Conservation (phyloP, 2,888 invertebrate species). For the Rotaria magnacalcarata region DNA sequence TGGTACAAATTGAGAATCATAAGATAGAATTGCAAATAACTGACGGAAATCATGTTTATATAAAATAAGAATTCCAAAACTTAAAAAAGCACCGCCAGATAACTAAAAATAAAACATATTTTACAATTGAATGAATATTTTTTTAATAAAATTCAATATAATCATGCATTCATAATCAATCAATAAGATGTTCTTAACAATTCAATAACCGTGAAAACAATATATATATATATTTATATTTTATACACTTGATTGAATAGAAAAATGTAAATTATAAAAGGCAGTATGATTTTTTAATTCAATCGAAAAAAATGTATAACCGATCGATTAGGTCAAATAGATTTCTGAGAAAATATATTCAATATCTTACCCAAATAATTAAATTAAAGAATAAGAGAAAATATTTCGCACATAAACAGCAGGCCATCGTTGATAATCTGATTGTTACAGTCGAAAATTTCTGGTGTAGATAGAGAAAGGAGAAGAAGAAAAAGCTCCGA, state of each 20-base stretch:
- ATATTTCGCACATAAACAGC: slow-evolving; percentile 49
- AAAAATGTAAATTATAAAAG: neutral
- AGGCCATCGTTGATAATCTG: neutral
- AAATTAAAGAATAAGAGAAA: slow-evolving; percentile 53
- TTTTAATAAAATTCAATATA: neutral
- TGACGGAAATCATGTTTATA: slow-evolving; percentile 25
- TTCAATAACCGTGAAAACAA: neutral
- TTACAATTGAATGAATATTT: neutral
- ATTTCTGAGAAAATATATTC: too few species aligned
- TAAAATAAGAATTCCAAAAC: slow-evolving; percentile 60
- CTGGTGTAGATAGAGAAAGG: too few species aligned
- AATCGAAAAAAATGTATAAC: too few species aligned
- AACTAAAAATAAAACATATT: slow-evolving; percentile 56
- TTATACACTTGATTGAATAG: neutral
- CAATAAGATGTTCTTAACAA: neutral
- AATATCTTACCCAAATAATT: slow-evolving; percentile 52
- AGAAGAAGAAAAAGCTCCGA: too few species aligned
- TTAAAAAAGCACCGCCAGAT: slow-evolving; percentile 63
- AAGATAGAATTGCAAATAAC: neutral
- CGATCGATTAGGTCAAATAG: too few species aligned
- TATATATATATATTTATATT: neutral
- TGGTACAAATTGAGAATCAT: slow-evolving; percentile 18
- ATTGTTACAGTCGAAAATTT: too few species aligned
- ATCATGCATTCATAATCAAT: neutral
- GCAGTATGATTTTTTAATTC: too few species aligned